Percentiles rank a stretch among this genome's conserved stretches.
phyloP scores from a whole-genome alignment of 2,113 vertebrate genomes.

The Leiothrix lutea region DNA sequence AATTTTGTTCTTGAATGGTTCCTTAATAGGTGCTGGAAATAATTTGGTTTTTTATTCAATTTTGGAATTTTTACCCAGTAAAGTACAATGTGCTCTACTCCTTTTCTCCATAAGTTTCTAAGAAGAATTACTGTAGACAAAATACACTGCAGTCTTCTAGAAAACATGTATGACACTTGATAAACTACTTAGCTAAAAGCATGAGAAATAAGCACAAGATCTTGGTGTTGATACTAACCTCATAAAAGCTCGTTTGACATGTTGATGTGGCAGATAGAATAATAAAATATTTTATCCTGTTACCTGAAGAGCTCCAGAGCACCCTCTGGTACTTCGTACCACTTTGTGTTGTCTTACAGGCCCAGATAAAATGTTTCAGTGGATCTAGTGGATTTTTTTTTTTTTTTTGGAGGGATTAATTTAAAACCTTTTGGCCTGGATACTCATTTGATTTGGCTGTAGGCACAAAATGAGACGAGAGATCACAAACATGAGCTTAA shows the following conservation, averaged over 20 bases:
- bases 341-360: neutral
- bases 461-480: neutral
- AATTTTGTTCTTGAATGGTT: neutral
- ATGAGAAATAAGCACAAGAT: neutral
- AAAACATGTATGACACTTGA: neutral
- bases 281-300: neutral
- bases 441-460: neutral
- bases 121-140: neutral
- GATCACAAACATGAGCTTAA: neutral
- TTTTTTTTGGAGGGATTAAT: neutral
- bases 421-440: constrained; percentile 29
- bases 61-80: neutral
- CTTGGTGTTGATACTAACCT: neutral
- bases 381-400: neutral
- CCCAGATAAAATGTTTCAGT: neutral
- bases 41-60: neutral
- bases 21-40: neutral
- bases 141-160: neutral
- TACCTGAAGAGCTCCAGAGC: neutral
- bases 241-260: neutral
- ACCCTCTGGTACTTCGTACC: fast-evolving
- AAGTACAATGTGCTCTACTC: neutral
- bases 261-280: neutral
- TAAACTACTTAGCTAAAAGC: neutral
- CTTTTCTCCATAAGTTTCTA: neutral